Base-by-base conservation (phyloP, 2,888 invertebrate genomes). In the Apomyelois bistriatella region DNA sequence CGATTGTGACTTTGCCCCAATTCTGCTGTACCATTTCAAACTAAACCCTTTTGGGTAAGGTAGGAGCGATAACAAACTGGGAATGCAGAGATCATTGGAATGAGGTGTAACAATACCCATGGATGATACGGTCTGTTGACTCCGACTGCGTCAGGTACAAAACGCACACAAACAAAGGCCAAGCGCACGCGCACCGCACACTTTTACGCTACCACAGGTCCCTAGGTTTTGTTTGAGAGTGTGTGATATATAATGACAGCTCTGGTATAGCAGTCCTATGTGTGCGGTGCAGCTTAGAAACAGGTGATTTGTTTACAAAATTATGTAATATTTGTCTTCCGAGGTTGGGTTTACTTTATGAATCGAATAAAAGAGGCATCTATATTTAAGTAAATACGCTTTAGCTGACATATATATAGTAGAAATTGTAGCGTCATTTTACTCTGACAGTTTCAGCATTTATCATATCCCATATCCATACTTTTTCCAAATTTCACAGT, bases 121-220 rank as follows among this genome's bases (percentile, higher is more conserved):
- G 64, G 65, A 59, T 70, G 80, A 72, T 68, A 81, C 65, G 85
- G 77, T 83, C 79, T 69, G 83, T 71, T 78, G 85, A 70, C 64
- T 76, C 57, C n/a, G n/a, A n/a, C n/a, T 59, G 8, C 32, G 67
- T 69, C 79, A 79, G 76, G 77, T 76, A 76, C 46, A 12, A 32
- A 32, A 46, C 46, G 16, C 46, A 46, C 32, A 32, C 58, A 50
- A 7, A 9, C 16, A 16, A 15, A 9, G 22, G 22, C 22, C 22
- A 4, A 38, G 43, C 53, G 52, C 56, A 60, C 57, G 55, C 58
- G 58, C 56, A 59, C 5, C 70, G 65, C 71, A 67, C 68, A 70
- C 58, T 15, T 16, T 15, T 9, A 7, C 32, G 9, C 3, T 9
- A 10, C 10, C 32, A 32, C 32, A 7, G 8, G 1, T 9, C 2